Base-by-base conservation (phyloP, 2,888 invertebrate species). In the Mechanitis mazaeus region DNA sequence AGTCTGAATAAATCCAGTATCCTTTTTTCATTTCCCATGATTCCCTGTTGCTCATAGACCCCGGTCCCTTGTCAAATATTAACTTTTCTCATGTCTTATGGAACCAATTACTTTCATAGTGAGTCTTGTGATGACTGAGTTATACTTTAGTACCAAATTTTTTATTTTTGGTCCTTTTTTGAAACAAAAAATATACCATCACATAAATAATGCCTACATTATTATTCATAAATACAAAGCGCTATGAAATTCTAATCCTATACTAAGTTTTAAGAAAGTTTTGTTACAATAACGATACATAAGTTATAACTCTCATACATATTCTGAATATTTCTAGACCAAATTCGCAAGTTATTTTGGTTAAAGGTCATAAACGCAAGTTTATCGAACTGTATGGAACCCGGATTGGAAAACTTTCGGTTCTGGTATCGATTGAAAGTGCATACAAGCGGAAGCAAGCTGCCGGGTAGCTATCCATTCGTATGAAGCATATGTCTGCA, bases 91-190 rank as follows among this genome's bases (percentile, higher is more conserved):
- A 78, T 82, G 81, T 85, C 83, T 84, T 85, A 84, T 84, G 76
- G 81, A 86, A 85, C 85, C 87, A 86, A 85, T 87, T 84, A 85
- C 85, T 80, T 76, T 84, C 83, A 85, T 82, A 78, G 83, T 72
- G 35, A 35, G 63, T 63, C 73, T 75, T 75, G 80, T 78, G 77
- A 77, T 79, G 72, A 77, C 72, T 76, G 71, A 72, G 74, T 74
- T 42, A 9, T 9, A 42, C 50, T 11, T 31, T 31, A 3, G 50
- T 31, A 28, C 6, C 50, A 50, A 31, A 6, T 31, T 20, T 20
- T 9, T 11, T 9, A 42, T 42, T 42, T 42, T 42, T 20, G 20
- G 42, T 3, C 42, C 9, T 7, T 42, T 42, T 42, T 42, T 9
- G 9, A 42, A 9, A 0, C 1, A 42, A 9, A 9, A 42, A 9